phyloP scores from a whole-genome alignment of 2,797 vertebrate genomes.

The Lithobates sylvaticus region DNA sequence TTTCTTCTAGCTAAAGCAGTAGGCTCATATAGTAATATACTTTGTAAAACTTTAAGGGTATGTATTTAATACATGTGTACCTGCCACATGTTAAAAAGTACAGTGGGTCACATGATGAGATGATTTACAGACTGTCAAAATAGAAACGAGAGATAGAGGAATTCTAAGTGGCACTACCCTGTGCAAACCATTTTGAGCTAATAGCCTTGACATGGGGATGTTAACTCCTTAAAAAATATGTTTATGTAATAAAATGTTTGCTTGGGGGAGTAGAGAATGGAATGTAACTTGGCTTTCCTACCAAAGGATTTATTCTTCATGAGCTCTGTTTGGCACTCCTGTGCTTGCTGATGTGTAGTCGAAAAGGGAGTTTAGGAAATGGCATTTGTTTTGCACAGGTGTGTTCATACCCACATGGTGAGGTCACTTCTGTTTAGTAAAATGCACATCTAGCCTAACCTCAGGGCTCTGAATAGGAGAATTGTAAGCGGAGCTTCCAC shows the following conservation, averaged over 20 bases:
- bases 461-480: not conserved
- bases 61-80: not conserved
- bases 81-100: not conserved
- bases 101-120: not conserved
- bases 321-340: slow-evolving; percentile 38
- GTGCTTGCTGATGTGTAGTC: slow-evolving; percentile 8
- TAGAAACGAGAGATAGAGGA: not conserved
- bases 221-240: slow-evolving; percentile 50
- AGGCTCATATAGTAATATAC: not conserved
- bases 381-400: slow-evolving; percentile 30
- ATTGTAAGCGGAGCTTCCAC: not conserved
- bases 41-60: slow-evolving; percentile 4
- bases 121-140: slow-evolving; percentile 9
- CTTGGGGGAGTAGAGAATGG: slow-evolving; percentile 51
- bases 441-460: not conserved
- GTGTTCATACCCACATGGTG: slow-evolving; percentile 18
- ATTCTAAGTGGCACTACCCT: slow-evolving; percentile 27
- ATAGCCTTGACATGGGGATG: slow-evolving; percentile 17
- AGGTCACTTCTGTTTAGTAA: not conserved
- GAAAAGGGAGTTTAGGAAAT: slow-evolving; percentile 11
- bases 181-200: slow-evolving; percentile 15
- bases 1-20: not conserved
- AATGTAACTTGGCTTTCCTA: slow-evolving; percentile 48
- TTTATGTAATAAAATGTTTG: slow-evolving; percentile 35
- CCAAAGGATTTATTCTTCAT: slow-evolving; percentile 33